Evolutionary conservation across 2,888 invertebrate genomes (phyloP), one percentile per base, ranked within the genome.

Genomic region (Cerastis leucographa): DNA sequence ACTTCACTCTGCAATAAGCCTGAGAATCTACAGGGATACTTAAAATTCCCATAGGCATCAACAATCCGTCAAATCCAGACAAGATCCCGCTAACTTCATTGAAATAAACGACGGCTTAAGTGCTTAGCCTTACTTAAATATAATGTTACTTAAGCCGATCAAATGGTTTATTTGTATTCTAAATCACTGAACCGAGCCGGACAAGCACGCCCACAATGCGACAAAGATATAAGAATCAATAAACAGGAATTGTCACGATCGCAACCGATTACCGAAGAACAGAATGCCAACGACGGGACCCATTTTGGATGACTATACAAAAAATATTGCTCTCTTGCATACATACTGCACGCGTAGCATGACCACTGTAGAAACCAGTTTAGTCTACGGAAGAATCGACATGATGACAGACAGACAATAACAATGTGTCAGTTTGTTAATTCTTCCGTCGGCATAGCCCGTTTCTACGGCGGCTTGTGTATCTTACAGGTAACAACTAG

Each of bases 181-280:
- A 56, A 71, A 62, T 74, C 75, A 68, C 61, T 25, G 35, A n/a
- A 22, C 17, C 49, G 42, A 40, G 29, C 8, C 65, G 42, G 67
- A 68, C 68, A 42, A 44, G 54, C 71, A 51, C 69, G 84, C 69
- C 80, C 65, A 69, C 79, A n/a, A 35, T 29, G 25, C 40, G 19
- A 67, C 59, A 51, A 44, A 66, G 69, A 29, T 62, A 14, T 80
- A 81, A 84, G 74, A 80, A 73, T 56, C 61, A 46, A 80, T 70
- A 74, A 84, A 81, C 81, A 81, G 44, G 69, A 84, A 69, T 67
- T 70, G 81, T 81, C 81, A 84, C 81, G 81, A 74, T 25, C 74
- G 22, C 17, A 29, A 64, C 29, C 35, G 46, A 40, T 78, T 46
- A 56, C 8, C 25, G 25, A 12, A 49, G 29, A 70, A 40, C 40